Evolutionary conservation across 2,113 vertebrate genomes (phyloP).

Genomic region (Festucalex cinctus): DNA sequence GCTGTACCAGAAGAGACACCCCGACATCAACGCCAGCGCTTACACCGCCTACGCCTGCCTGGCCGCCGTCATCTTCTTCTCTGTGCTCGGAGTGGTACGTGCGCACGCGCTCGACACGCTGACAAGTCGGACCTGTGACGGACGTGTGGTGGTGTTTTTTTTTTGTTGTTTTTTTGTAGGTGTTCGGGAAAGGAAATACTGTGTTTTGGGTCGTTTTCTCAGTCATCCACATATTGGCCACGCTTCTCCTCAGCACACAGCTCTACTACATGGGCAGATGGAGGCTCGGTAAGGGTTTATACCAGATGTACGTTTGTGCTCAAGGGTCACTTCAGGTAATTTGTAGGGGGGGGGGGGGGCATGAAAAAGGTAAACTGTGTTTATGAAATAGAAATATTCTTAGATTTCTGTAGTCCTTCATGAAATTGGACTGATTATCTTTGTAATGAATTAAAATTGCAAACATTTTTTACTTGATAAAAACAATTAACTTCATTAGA

Average conservation of each 20-base stretch:
- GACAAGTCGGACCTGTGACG: neutral
- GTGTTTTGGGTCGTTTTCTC: constrained; percentile 94
- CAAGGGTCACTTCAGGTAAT: too few species aligned
- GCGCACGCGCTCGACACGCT: neutral
- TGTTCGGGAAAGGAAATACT: constrained; percentile 89
- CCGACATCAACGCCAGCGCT: constrained; percentile 95
- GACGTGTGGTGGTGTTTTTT: neutral
- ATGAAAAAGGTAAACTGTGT: too few species aligned
- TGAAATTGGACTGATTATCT: too few species aligned
- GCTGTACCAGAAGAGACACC: constrained; percentile 96
- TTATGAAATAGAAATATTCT: too few species aligned
- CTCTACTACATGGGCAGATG: constrained; percentile 98
- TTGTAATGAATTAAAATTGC: too few species aligned
- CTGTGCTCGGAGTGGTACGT: constrained; percentile 92
- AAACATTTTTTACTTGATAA: too few species aligned
- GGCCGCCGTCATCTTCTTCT: constrained; percentile 94
- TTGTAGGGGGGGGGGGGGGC: too few species aligned
- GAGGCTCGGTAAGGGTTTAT: constrained; percentile 75
- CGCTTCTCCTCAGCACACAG: constrained; percentile 92
- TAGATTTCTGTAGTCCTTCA: too few species aligned
- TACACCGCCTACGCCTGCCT: constrained; percentile 95
- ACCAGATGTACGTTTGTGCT: neutral
- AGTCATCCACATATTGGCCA: constrained; percentile 88
- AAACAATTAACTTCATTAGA: too few species aligned
- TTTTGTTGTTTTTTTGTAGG: constrained; percentile 74